phyloP scores from a whole-genome alignment of 1,140 invertebrate species.

The Acyrthosiphon pisum region DNA sequence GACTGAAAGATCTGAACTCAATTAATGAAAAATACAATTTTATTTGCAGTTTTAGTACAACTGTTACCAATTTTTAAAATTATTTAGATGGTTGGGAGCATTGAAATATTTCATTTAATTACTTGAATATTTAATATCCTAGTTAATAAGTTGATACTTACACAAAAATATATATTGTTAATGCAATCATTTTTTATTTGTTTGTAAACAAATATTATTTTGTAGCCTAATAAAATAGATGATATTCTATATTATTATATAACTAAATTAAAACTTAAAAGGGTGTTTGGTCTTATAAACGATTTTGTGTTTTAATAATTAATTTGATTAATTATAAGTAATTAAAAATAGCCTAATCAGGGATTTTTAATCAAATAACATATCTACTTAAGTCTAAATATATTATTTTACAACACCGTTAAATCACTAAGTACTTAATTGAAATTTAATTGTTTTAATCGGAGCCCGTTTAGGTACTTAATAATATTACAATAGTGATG shows the following conservation, averaged over 20 bases:
- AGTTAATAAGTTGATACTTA: background rate
- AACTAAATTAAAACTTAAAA: background rate
- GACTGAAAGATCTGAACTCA: background rate
- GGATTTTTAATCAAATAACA: too few species aligned
- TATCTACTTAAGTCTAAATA: too few species aligned
- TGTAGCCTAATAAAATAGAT: background rate
- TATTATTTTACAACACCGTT: too few species aligned
- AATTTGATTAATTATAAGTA: too few species aligned
- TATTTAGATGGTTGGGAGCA: background rate
- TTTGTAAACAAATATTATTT: background rate
- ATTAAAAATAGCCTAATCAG: too few species aligned
- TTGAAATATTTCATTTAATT: background rate
- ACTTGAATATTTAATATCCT: background rate
- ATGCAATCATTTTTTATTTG: background rate
- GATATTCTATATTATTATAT: background rate
- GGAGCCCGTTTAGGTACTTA: background rate
- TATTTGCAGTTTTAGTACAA: background rate
- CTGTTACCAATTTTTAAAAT: background rate
- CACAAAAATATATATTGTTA: too few species aligned
- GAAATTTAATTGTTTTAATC: background rate
- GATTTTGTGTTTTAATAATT: too few species aligned
- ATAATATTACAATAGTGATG: background rate
- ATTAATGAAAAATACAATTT: constrained; percentile 1
- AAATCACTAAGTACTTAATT: background rate
- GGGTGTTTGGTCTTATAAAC: too few species aligned